Evolutionary conservation across 2,113 vertebrate genomes (phyloP), one percentile per base, ranked within the genome.

Genomic region (Sigmodon hispidus): DNA sequence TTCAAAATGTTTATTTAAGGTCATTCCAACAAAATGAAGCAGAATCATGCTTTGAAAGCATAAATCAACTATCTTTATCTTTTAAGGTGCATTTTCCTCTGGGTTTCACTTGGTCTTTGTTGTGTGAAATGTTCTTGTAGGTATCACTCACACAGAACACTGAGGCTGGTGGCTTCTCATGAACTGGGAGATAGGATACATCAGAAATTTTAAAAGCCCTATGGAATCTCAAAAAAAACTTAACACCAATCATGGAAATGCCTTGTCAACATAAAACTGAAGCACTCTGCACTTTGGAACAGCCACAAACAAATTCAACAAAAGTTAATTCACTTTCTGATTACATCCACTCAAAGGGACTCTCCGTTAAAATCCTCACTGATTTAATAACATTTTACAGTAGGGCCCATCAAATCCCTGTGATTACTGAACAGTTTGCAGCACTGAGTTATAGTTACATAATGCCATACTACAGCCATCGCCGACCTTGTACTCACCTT

Each of bases 291-390:
- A 79, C 61, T 97, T 93, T 52, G 75, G 93, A 97, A 98, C n/a
- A 98, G 96, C 96, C 95, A 90, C 89, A 84, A 63, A 69, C 57
- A 19, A 63, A 98, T 90, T 96, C 98, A 96, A 91, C 95, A 96
- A 98, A 92, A 94, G 94, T 98, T 97, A 98, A 98, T 98, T 98
- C 98, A 98, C 98, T 98, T 98, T 59, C 98, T 97, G 98, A 98
- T 98, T 92, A 93, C 67, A 96, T 87, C 97, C 63, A 95, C 69
- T 94, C 76, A 96, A 89, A 97, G 95, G 96, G 83, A 95, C 97
- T 84, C 48, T 96, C 92, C 70, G 65, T 94, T 93, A 96, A 97
- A 91, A 97, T 67, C 95, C 91, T 75, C 65, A 63, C 24, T 89
- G 87, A 91, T 93, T 93, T 96, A 97, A 94, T 79, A 96, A 81